These are phyloP conservation scores for Ischnura elegans DNA, from an alignment of 2,888 invertebrate species.

Conservation along the genomic window DNA sequence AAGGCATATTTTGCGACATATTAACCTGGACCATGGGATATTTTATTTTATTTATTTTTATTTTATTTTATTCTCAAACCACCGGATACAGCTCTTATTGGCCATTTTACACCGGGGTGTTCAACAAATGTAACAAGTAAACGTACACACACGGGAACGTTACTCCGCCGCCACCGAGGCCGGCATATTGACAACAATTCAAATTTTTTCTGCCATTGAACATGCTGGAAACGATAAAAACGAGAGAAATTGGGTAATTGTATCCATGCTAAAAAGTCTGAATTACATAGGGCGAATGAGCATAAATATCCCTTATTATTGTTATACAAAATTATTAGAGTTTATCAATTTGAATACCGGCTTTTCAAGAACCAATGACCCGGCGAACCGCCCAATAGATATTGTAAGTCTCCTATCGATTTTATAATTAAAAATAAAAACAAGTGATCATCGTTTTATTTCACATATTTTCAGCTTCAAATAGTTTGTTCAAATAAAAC, in stretches of 20 bases:
- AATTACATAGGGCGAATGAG: neutral
- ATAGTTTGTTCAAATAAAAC: too few relatives aligned
- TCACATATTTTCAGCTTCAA: neutral
- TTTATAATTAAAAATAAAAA: neutral
- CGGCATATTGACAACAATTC: neutral
- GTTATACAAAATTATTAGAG: slow-evolving; percentile 14
- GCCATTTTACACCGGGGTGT: too few relatives aligned
- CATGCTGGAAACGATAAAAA: neutral
- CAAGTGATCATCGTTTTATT: neutral
- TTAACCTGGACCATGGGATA: too few relatives aligned
- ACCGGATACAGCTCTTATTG: too few relatives aligned
- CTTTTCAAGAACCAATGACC: neutral
- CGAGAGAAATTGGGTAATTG: neutral
- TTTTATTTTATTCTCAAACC: too few relatives aligned
- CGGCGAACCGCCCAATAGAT: neutral
- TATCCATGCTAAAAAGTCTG: neutral
- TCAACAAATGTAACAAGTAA: too few relatives aligned
- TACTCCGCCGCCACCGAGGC: neutral
- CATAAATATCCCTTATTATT: slow-evolving; percentile 2
- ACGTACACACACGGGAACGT: too few relatives aligned
- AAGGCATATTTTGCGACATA: too few relatives aligned
- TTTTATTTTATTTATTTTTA: too few relatives aligned
- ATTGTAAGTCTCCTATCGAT: neutral
- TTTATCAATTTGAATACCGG: neutral
- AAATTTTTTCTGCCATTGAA: neutral